These are phyloP conservation scores for Muscicapa adusta DNA, from an alignment of 2,113 vertebrate genomes.

Conservation along the genomic window DNA sequence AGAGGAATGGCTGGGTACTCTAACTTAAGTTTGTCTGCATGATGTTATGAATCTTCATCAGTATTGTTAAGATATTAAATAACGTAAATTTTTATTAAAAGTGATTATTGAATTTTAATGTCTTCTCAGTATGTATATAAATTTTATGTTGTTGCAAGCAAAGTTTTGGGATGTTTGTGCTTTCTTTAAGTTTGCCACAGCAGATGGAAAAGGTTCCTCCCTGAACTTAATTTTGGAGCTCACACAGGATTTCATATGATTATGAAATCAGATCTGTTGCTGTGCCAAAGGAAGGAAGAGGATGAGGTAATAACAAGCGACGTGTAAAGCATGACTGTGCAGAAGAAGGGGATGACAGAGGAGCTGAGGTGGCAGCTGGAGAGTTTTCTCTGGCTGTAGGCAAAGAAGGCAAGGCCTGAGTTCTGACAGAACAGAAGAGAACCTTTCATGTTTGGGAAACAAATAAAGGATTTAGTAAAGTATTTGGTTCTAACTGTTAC, in stretches of 20 bases:
- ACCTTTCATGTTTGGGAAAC: background rate
- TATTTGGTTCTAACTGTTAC: background rate
- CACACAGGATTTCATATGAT: background rate
- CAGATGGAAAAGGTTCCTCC: background rate
- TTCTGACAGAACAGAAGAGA: background rate
- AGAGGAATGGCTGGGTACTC: background rate
- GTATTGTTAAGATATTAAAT: background rate
- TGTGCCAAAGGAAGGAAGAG: background rate
- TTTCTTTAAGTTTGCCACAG: background rate
- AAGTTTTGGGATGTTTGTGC: background rate
- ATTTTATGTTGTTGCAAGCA: background rate
- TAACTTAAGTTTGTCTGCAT: background rate
- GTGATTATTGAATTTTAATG: background rate
- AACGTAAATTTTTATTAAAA: background rate
- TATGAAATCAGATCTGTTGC: background rate
- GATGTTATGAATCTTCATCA: background rate
- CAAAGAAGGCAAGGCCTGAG: background rate
- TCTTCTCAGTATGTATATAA: background rate
- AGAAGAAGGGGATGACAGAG: background rate
- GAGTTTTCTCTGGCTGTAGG: background rate
- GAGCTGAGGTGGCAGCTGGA: background rate
- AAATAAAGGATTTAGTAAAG: background rate
- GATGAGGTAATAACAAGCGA: background rate
- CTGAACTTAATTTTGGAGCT: background rate
- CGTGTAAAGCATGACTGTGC: background rate